A percentile compares a stretch with the other conserved stretches of the same genome.
These are phyloP conservation scores for Myrmecobius fasciatus DNA, from an alignment of 2,113 vertebrate species.

Conservation along the genomic window DNA sequence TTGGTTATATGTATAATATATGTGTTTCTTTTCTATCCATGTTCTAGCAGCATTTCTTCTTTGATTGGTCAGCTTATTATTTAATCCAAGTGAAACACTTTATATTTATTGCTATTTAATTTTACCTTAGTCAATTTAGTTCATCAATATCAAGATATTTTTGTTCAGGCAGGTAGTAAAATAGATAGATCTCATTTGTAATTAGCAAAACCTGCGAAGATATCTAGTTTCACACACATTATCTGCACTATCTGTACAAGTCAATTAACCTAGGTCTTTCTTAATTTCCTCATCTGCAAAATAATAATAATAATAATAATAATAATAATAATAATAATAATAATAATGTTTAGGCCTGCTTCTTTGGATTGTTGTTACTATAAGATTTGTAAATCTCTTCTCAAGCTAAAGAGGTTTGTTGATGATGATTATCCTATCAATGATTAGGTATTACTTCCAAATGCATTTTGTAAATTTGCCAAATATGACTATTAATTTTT, in stretches of 20 bases:
- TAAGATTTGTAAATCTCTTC: neutral
- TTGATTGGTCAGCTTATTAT: neutral
- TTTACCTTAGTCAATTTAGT: neutral
- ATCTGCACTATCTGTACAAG: neutral
- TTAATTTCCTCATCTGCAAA: conserved; percentile 32
- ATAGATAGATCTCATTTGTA: neutral
- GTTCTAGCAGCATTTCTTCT: neutral
- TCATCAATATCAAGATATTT: neutral
- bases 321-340: neutral
- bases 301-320: neutral
- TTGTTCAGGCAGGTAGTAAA: neutral
- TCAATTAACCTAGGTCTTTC: neutral
- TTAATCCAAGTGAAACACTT: neutral
- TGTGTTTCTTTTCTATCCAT: neutral
- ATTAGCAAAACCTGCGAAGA: neutral
- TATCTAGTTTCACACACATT: neutral
- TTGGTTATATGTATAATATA: no score
- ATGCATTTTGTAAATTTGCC: neutral
- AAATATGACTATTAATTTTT: neutral
- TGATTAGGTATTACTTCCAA: neutral
- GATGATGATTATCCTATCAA: neutral
- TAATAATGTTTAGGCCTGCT: neutral
- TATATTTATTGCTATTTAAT: neutral
- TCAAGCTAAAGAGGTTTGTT: neutral
- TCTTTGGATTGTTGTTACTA: neutral